Evolutionary conservation across 2,797 vertebrate species (phyloP).

Genomic region (Catharus ustulatus): DNA sequence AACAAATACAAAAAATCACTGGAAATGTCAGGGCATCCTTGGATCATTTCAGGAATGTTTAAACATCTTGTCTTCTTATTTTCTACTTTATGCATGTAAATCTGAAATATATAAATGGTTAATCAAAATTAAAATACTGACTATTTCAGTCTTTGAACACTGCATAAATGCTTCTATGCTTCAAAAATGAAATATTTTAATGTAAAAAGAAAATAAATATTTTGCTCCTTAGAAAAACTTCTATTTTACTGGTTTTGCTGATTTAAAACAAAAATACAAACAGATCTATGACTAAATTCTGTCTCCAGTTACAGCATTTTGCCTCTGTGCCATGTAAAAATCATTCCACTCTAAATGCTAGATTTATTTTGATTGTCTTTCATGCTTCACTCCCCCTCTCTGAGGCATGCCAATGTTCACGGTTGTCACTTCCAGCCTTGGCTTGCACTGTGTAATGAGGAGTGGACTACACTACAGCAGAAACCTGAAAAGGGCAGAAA

Average conservation of each 20-base stretch:
- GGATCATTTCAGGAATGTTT: neutral
- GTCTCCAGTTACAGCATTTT: neutral
- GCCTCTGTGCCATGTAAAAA: neutral
- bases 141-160: neutral
- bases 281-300: neutral
- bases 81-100: neutral
- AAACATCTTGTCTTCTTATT: neutral
- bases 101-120: neutral
- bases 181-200: neutral
- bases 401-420: neutral
- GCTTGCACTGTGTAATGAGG: neutral
- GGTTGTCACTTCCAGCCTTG: neutral
- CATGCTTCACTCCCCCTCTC: neutral
- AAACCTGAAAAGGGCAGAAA: neutral
- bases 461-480: neutral
- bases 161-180: neutral
- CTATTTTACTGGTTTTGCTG: neutral
- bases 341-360: neutral
- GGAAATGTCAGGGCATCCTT: neutral
- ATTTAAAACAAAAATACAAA: neutral
- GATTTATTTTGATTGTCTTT: conserved; percentile 23
- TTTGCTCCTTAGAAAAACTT: neutral
- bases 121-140: neutral
- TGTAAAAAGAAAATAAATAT: neutral
- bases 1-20: neutral